Evolutionary conservation across 2,797 vertebrate genomes (phyloP), one percentile per base, ranked within the genome.

Genomic region (Miopithecus talapoin): DNA sequence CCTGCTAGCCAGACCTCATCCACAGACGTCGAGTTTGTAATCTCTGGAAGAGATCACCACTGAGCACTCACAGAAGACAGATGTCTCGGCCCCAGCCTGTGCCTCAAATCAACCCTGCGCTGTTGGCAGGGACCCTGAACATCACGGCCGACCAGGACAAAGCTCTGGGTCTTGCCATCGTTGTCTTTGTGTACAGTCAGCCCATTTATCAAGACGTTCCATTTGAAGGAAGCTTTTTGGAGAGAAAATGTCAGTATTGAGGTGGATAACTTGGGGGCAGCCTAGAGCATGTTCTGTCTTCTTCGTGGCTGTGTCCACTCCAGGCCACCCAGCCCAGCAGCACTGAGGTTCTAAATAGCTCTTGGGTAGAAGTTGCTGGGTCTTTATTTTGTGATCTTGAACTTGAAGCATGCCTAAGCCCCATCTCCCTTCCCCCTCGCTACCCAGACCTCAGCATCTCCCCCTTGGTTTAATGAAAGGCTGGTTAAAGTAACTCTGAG

Each of bases 61-160:
- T 93, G 74, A 89, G 55, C 80, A 46, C 74, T 78, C 85, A 33
- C 21, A 41, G 76, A 91, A 84, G 30, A 46, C 46, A 61, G 50
- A 64, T 57, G 61, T 81, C 92, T 78, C 70, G 76, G 43, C 48
- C 74, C 74, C 30, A 68, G 59, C 86, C 46, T 72, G 6, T n/a
- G 17, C 43, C 91, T 84, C 19, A 55, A 30, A 43, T 86, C 89
- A 89, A 36, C 59, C 84, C 72, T 30, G 21, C 26, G 57, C 86
- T 96, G 22, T 90, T 92, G 97, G 94, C 87, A 89, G 84, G 24
- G 26, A 53, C 85, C 41, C 26, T 43, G 87, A 43, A 57, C 70
- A 50, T 75, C 89, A 8, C 26, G 43, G 70, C 57, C 12, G 30
- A n/a, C 50, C 3, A 64, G 88, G 88, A 30, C 50, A 94, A 61